Base-by-base conservation (phyloP, 1,140 invertebrate genomes). In the Drosophila pectinifera region DNA sequence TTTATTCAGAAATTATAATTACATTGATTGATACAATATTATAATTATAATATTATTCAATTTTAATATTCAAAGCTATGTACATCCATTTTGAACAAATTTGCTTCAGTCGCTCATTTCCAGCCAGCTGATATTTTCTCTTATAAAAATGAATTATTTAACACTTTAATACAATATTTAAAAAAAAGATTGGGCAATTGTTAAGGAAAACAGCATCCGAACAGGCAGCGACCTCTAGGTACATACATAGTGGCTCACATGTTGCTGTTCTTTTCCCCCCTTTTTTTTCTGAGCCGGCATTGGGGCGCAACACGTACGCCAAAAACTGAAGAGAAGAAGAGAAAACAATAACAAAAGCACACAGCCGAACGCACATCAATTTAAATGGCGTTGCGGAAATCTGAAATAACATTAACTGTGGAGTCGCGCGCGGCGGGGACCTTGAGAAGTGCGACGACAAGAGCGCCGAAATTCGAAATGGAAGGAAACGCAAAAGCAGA, bases 321-420 rank as follows among this genome's bases (percentile, higher is more conserved):
- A 86, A 86, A 77, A 62, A 48, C 24, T 24, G 36, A 24, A 65
- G 69, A 46, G 31, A 26, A 62, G 16, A 48, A 39, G 38, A 69
- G 26, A 36, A 53, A 54, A 69, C 43, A 73, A 62, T 43, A 73
- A 73, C 48, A 73, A 62, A 51, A 31, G 10, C 42, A 31, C 41
- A 34, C 41, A 24, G 26, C 36, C 57, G 51, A 14, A 39, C 43
- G 38, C 62, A 69, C 28, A 70, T 55, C 34, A 38, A 69, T 70
- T 65, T 77, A 68, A 88, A 89, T 83, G 75, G 76, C 83, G 84
- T 80, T 83, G 83, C 83, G 83, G 83, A 88, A 83, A 89, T 88
- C 79, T 83, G 55, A 54, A 81, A 59, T 45, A 57, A 61, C 49
- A 69, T 55, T 38, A 65, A 48, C 42, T 57, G 36, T 34, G 20